phyloP scores from a whole-genome alignment of 1,140 invertebrate species.

The Microplitis demolitor region DNA sequence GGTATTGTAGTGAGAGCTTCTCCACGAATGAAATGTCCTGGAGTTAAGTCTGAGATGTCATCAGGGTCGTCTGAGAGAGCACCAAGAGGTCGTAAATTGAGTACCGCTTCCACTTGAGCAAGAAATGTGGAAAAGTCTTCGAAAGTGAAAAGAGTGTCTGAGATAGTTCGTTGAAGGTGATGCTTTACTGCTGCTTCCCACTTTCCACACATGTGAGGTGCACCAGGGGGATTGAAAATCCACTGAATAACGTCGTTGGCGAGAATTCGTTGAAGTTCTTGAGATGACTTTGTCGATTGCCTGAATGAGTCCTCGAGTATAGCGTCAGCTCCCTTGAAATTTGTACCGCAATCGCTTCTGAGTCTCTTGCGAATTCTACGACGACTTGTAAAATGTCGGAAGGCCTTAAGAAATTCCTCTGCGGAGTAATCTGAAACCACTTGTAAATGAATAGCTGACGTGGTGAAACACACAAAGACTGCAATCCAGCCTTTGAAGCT shows the following conservation, averaged over 20 bases:
- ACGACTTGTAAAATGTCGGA: constrained; percentile 35
- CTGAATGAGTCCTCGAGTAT: not conserved
- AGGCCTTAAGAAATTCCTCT: constrained; percentile 25
- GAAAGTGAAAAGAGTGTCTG: constrained; percentile 20
- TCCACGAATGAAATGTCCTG: constrained; percentile 26
- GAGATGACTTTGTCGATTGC: not conserved
- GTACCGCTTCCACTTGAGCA: constrained; percentile 30
- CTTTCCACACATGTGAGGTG: constrained; percentile 27
- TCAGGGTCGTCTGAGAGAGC: constrained; percentile 19
- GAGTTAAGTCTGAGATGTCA: constrained; percentile 4
- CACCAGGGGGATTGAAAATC: not conserved
- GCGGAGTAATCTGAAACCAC: constrained; percentile 36
- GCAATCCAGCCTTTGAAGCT: constrained; percentile 37
- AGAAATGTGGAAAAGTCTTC: constrained; percentile 35
- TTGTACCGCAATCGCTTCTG: constrained; percentile 25
- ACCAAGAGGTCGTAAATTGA: not conserved
- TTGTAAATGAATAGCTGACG: constrained; percentile 31
- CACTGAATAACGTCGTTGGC: not conserved
- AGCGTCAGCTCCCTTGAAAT: constrained; percentile 23
- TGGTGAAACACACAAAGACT: constrained; percentile 37
- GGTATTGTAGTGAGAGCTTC: not conserved
- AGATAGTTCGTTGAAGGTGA: constrained; percentile 31
- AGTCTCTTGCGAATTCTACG: constrained; percentile 26
- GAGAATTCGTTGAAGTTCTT: not conserved
- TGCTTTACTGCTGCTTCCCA: constrained; percentile 50